Base-by-base conservation (phyloP, 2,113 vertebrate genomes). In the Hypomesus transpacificus region DNA sequence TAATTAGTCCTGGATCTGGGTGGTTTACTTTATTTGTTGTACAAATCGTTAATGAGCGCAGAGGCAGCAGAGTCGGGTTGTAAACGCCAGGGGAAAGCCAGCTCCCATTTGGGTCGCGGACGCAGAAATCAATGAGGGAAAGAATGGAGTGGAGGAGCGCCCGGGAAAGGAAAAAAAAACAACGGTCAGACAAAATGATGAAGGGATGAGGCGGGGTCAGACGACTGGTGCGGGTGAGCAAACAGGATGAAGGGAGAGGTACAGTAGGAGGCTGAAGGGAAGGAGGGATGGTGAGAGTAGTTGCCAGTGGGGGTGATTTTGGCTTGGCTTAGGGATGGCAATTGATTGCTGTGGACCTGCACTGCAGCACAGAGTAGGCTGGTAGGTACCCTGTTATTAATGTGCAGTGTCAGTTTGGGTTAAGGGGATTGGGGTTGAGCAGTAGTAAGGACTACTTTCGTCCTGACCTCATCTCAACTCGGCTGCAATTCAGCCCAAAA, bases 31-130 rank as follows among this genome's bases (percentile, higher is more conserved):
- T 81, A 83, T 87, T 86, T 86, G 84, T 82, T 80, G 57, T 77
- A 82, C 80, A 80, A 88, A 87, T 79, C 79, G 73, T 79, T 87
- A 86, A 85, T 84, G 86, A 91, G 78, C 75, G 67, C 73, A 78
- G 73, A 80, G 53, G 69, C 79, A 70, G 75, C 64, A 79, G 68
- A 85, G 74, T 81, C 84, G 79, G 82, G 81, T 85, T 79, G 85
- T 85, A 79, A 83, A 84, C 82, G 86, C 79, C 68, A 39, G 79
- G 81, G 73, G 68, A 83, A 85, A 68, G 31, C 22, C 1, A 75
- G 66, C 62, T 85, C 71, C 61, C 77, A 87, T 89, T 88, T 79
- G 71, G 71, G 68, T 39, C 71, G 70, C 69, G 75, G 74, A 82
- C 78, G 69, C 74, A 81, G 61, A 84, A 84, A 86, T 86, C 75